phyloP scores from a whole-genome alignment of 2,113 vertebrate genomes.

The Blennius ocellaris region DNA sequence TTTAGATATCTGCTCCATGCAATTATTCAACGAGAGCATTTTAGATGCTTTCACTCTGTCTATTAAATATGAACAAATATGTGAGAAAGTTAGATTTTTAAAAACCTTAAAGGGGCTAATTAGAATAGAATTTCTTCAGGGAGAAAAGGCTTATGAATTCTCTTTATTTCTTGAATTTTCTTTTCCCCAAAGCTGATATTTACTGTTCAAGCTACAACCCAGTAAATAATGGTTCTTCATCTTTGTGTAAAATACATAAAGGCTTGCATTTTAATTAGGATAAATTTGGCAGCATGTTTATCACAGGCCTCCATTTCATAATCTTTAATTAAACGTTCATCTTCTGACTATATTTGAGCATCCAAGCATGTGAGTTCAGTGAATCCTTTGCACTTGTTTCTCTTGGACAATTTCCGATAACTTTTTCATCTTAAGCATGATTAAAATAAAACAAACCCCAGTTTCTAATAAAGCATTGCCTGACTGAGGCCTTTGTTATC shows the following conservation, averaged over 20 bases:
- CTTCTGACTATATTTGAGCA: rapidly evolving
- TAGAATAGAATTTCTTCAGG: background rate
- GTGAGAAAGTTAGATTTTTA: background rate
- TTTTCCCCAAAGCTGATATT: background rate
- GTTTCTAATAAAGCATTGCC: too few relatives aligned
- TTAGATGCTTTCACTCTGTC: too few relatives aligned
- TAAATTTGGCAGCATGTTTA: background rate
- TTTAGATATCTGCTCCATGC: too few relatives aligned
- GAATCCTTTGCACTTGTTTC: background rate
- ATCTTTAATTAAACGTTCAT: background rate
- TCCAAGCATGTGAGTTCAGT: background rate
- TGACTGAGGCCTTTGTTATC: too few relatives aligned
- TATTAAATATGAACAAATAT: too few relatives aligned
- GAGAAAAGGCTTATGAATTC: rapidly evolving
- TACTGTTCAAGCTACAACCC: background rate
- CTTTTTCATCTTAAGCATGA: too few relatives aligned
- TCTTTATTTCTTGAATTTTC: background rate
- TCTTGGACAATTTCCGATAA: too few relatives aligned
- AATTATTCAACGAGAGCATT: too few relatives aligned
- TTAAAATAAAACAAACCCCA: too few relatives aligned
- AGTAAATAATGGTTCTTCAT: background rate
- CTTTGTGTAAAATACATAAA: background rate
- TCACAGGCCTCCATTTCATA: background rate
- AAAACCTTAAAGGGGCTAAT: conserved; percentile 2
- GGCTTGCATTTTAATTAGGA: background rate